Evolutionary conservation across 2,797 vertebrate genomes (phyloP).

Genomic region (Rhabdophis nuchalis): DNA sequence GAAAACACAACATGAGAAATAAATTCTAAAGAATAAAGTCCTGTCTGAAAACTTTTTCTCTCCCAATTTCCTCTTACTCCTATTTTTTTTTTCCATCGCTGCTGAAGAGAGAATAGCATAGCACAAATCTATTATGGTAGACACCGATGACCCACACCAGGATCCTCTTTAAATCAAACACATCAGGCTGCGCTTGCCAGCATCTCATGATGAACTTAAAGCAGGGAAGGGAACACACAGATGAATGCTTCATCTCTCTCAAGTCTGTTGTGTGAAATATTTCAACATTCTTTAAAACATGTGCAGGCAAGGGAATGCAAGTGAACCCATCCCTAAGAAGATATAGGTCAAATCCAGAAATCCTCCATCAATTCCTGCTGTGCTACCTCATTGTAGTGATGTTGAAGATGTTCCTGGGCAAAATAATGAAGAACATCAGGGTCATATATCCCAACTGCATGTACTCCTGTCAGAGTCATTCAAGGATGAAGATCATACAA

Average conservation of each 20-base stretch:
- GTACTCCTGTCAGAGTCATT: background rate
- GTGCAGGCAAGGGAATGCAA: background rate
- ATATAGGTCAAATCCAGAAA: background rate
- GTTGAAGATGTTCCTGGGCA: background rate
- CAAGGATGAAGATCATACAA: background rate
- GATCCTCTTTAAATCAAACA: background rate
- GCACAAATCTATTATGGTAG: background rate
- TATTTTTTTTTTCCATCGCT: background rate
- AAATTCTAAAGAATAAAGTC: background rate
- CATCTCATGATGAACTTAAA: background rate
- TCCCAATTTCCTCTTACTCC: background rate
- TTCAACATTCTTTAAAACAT: background rate
- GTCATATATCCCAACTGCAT: background rate
- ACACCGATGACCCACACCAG: background rate
- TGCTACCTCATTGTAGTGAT: background rate
- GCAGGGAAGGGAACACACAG: background rate
- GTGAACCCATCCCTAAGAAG: background rate
- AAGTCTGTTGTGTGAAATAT: background rate
- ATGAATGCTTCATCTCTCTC: background rate
- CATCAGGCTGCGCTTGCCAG: background rate
- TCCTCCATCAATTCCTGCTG: background rate
- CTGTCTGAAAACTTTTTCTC: background rate
- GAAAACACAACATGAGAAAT: background rate
- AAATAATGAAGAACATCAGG: background rate
- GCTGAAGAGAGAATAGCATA: background rate